Evolutionary conservation across 2,113 vertebrate genomes (phyloP).

Genomic region (Pavo muticus): DNA sequence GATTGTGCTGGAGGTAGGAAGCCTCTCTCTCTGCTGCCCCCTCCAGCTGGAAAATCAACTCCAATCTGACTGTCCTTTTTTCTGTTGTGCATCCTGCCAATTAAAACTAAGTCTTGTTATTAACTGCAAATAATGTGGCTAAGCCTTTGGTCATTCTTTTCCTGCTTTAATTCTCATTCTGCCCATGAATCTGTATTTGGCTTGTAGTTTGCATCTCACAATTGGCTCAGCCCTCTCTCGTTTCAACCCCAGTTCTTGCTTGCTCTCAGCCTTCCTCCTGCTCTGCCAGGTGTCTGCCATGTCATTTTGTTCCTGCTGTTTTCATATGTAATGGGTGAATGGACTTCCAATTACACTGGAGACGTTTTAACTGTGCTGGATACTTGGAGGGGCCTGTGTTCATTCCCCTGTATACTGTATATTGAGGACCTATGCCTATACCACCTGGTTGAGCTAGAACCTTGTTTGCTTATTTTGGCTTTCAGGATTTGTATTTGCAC

Average conservation of each 20-base stretch:
- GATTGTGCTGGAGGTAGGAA: slow-evolving; percentile 47
- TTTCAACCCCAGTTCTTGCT: not conserved
- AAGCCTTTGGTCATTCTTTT: not conserved
- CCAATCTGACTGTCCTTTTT: slow-evolving; percentile 26
- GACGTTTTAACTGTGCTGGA: not conserved
- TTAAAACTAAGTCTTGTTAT: slow-evolving; percentile 5
- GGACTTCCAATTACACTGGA: not conserved
- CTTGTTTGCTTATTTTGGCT: not conserved
- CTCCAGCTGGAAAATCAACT: slow-evolving; percentile 38
- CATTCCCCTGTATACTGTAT: accelerated
- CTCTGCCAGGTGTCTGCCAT: not conserved
- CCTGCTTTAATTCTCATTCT: not conserved
- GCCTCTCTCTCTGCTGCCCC: not conserved
- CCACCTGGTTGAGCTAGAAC: not conserved
- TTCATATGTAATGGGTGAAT: not conserved
- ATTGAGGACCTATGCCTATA: not conserved
- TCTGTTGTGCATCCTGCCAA: slow-evolving; percentile 23
- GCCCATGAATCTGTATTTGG: not conserved
- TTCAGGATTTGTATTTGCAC: not conserved
- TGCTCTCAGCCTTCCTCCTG: not conserved
- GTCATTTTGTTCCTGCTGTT: not conserved
- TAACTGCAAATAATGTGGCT: not conserved
- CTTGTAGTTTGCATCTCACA: not conserved
- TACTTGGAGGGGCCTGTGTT: not conserved
- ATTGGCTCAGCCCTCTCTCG: not conserved